Evolutionary conservation across 1,140 invertebrate genomes (phyloP).

Genomic region (Lepidurus arcticus): DNA sequence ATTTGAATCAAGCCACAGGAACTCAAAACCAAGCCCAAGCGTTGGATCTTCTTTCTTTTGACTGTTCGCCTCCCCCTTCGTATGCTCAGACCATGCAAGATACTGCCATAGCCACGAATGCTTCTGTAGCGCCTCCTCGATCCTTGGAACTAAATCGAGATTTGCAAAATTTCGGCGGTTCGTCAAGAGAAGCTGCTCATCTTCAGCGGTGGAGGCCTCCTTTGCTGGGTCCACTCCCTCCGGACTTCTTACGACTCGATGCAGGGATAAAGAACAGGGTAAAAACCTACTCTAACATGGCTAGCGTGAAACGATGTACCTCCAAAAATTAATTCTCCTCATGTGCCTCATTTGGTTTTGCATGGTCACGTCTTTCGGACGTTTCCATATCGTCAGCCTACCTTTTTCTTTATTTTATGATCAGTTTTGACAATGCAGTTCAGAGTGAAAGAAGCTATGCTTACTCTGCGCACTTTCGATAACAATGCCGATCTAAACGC

Average conservation of each 20-base stretch:
- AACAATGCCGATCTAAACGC: not conserved
- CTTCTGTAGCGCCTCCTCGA: not conserved
- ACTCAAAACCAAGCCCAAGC: not conserved
- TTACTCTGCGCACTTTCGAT: not conserved
- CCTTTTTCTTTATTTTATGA: not conserved
- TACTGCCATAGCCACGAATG: not conserved
- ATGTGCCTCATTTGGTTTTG: not conserved
- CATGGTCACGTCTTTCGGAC: not conserved
- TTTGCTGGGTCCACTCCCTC: slow-evolving; percentile 70
- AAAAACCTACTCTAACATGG: not conserved
- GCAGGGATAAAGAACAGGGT: not conserved
- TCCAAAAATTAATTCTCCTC: not conserved
- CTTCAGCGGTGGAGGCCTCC: slow-evolving; percentile 66
- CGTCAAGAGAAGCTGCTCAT: slow-evolving; percentile 39
- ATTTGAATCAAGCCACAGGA: slow-evolving; percentile 22
- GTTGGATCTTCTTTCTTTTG: slow-evolving; percentile 1
- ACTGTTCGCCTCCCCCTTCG: slow-evolving; percentile 36
- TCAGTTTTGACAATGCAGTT: slow-evolving; percentile 35
- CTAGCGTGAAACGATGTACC: not conserved
- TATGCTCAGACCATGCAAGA: slow-evolving; percentile 35
- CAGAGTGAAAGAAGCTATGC: not conserved
- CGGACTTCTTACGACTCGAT: slow-evolving; percentile 65
- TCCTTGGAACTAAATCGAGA: slow-evolving; percentile 19
- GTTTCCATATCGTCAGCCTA: not conserved
- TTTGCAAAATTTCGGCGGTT: not conserved